Percentiles rank a stretch among this genome's conserved stretches.
phyloP scores from a whole-genome alignment of 2,797 vertebrate genomes.

The Champsocephalus esox region DNA sequence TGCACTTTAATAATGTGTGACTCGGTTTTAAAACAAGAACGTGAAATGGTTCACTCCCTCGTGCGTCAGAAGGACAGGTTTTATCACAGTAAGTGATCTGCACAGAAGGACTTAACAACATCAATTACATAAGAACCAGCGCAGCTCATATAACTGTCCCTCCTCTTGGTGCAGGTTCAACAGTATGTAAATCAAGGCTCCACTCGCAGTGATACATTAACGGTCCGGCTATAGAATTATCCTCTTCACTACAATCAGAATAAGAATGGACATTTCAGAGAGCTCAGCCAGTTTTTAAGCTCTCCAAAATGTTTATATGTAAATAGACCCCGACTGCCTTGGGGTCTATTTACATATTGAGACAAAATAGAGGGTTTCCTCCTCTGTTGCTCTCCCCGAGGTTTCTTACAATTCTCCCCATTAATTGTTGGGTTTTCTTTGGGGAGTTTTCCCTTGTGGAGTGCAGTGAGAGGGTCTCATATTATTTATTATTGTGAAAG shows the following conservation, averaged over 20 bases:
- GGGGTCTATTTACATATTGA: too few relatives aligned
- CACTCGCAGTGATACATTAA: conserved; percentile 14
- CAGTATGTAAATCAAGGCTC: conserved; percentile 33
- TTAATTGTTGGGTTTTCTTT: too few relatives aligned
- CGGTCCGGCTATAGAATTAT: background rate
- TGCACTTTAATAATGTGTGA: conserved; percentile 9
- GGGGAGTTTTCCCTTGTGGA: too few relatives aligned
- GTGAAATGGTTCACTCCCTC: conserved; percentile 13
- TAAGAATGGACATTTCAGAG: background rate
- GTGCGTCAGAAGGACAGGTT: conserved; percentile 29
- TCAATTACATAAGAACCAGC: conserved; percentile 30
- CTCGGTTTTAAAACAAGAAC: conserved; percentile 27
- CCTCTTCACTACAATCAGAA: conserved; percentile 3
- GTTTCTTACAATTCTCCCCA: too few relatives aligned
- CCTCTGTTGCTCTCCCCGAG: too few relatives aligned
- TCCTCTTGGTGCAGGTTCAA: conserved; percentile 22
- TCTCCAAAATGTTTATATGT: too few relatives aligned
- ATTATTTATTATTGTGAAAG: too few relatives aligned
- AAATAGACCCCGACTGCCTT: too few relatives aligned
- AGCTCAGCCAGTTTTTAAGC: too few relatives aligned
- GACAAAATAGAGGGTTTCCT: too few relatives aligned
- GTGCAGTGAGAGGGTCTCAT: too few relatives aligned
- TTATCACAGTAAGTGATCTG: conserved; percentile 32
- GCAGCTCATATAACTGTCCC: conserved; percentile 27
- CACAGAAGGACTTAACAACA: conserved; percentile 30